Percentiles rank a stretch among this genome's conserved stretches.
These are phyloP conservation scores for Brenthis daphne DNA, from an alignment of 2,888 invertebrate genomes.

Conservation along the genomic window DNA sequence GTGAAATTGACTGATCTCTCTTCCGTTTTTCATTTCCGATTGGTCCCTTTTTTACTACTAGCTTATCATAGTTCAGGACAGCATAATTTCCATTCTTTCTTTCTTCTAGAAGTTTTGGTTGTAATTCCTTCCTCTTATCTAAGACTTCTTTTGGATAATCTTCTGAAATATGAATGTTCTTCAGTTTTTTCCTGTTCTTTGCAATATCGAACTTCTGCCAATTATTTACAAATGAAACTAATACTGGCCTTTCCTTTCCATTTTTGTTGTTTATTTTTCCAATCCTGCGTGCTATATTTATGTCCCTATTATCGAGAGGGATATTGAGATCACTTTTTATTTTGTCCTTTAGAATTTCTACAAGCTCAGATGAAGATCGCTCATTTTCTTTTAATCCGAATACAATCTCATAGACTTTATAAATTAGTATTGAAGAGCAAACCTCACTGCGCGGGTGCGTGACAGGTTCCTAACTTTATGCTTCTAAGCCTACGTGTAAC, in stretches of 20 bases:
- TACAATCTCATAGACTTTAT: too few relatives aligned
- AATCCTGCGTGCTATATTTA: slow-evolving; percentile 19
- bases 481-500: not conserved
- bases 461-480: too few relatives aligned
- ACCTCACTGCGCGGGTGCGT: too few relatives aligned
- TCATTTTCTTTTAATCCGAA: slow-evolving; percentile 13
- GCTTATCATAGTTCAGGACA: too few relatives aligned
- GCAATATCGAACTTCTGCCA: slow-evolving; percentile 40
- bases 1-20: too few relatives aligned
- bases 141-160: slow-evolving; percentile 22
- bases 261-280: slow-evolving; percentile 16
- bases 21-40: too few relatives aligned
- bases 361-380: not conserved
- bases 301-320: slow-evolving; percentile 18
- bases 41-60: too few relatives aligned
- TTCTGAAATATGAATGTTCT: slow-evolving; percentile 31
- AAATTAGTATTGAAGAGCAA: too few relatives aligned
- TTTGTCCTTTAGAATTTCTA: not conserved
- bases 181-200: slow-evolving; percentile 37
- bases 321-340: slow-evolving; percentile 23
- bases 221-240: slow-evolving; percentile 31
- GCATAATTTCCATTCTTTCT: too few relatives aligned
- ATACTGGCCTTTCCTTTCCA: slow-evolving; percentile 23
- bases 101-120: too few relatives aligned
- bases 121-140: too few relatives aligned